Evolutionary conservation across 2,113 vertebrate genomes (phyloP), one percentile per base, ranked within the genome.

Genomic region (Psilopsiagon aymara): DNA sequence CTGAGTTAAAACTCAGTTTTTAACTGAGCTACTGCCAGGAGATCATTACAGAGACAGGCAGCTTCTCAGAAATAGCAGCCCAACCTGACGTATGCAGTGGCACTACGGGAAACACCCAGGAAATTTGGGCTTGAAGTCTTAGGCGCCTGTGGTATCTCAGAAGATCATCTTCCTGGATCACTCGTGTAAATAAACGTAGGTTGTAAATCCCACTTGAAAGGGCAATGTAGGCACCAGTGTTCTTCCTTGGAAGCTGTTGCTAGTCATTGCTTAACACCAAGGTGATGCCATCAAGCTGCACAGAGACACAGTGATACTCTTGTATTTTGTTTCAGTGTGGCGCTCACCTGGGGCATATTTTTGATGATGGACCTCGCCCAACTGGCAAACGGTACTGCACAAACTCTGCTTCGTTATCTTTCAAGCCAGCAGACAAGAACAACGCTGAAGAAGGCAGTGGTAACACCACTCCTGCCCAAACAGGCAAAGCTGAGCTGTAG

Each of bases 351-450:
- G 99, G 99, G 77, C 99, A 99, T 96, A 97, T 99, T 96, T 99
- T 99, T 90, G 99, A 99, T 2, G 99, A 99, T 17, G 99, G 99
- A 66, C 99, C 99, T 74, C 98, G 95, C 87, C 99, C 99, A 60
- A 99, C 99, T 13, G 98, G 99, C 83, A 99, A 99, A 95, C 98
- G 99, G 75, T 99, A 99, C 98, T 99, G 99, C 98, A 99, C 99
- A 81, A 99, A 99, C 97, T 99, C 99, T 1, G 99, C 99, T 70
- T 99, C 99, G 2, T 94, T 99, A 97, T 97, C 97, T 63, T 98
- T 98, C 96, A 94, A 95, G 44, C 96, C 97, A 47, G 92, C 93
- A 43, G 98, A 96, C n/a, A 94, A 97, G 91, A 96, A 49, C 52
- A 69, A 66, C 9, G 20, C 82, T 1, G 84, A 91, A 39, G 97